Percentiles rank a stretch among this genome's conserved stretches.
phyloP scores from a whole-genome alignment of 2,113 vertebrate genomes.

The Myrmophylax atrothorax region DNA sequence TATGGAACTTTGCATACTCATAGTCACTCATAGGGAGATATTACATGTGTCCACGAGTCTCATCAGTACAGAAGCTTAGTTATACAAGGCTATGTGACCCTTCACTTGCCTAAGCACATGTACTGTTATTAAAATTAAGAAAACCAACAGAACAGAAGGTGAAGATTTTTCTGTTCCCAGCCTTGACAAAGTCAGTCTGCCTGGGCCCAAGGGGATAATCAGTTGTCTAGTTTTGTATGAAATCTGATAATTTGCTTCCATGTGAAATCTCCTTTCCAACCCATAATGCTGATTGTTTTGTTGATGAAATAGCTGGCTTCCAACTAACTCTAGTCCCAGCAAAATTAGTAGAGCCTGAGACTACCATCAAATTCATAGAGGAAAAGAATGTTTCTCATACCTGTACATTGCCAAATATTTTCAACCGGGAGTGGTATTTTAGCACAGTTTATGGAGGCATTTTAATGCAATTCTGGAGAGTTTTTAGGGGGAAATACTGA shows the following conservation, averaged over 20 bases:
- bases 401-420: neutral
- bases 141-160: constrained; percentile 12
- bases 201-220: neutral
- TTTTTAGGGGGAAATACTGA: neutral
- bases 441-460: neutral
- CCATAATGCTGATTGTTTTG: neutral
- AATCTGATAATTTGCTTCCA: neutral
- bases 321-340: neutral
- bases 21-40: constrained; percentile 60
- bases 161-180: neutral
- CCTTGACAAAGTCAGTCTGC: neutral
- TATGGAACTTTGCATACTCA: constrained; percentile 51
- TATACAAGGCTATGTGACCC: constrained; percentile 22
- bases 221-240: neutral
- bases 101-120: constrained; percentile 4
- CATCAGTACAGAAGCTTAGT: constrained; percentile 8
- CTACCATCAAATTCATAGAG: neutral
- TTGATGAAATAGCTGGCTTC: neutral
- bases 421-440: neutral
- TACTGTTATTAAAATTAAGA: constrained; percentile 54
- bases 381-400: neutral
- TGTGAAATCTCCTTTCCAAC: neutral
- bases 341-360: neutral
- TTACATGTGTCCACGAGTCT: constrained; percentile 23
- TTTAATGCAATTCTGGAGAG: neutral